Percentiles rank a stretch among this genome's conserved stretches.
These are phyloP conservation scores for Cydia pomonella DNA, from an alignment of 1,140 invertebrate species.

Conservation along the genomic window DNA sequence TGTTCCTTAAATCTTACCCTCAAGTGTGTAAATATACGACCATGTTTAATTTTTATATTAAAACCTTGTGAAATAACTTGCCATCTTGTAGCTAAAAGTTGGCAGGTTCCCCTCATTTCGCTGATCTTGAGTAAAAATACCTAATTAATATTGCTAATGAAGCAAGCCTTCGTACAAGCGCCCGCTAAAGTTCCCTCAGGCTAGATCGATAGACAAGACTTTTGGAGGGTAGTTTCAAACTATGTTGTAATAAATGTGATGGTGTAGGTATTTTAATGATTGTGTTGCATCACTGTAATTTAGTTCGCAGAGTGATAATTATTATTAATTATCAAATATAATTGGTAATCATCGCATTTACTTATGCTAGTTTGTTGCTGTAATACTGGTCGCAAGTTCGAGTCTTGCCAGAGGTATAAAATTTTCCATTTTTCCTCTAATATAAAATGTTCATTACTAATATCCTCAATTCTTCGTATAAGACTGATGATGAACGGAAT, in stretches of 20 bases:
- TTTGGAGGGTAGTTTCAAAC: neutral
- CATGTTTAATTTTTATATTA: neutral
- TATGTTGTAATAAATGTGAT: neutral
- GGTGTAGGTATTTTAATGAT: neutral
- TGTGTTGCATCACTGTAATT: too few relatives aligned
- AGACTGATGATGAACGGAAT: too few relatives aligned
- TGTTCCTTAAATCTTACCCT: too few relatives aligned
- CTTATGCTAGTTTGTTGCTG: too few relatives aligned
- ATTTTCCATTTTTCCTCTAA: too few relatives aligned
- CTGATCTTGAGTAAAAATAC: conserved; percentile 6
- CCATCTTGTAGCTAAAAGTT: neutral
- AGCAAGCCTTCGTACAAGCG: neutral
- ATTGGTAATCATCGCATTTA: too few relatives aligned
- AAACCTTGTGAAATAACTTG: conserved; percentile 1
- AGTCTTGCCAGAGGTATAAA: too few relatives aligned
- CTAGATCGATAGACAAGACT: conserved; percentile 4
- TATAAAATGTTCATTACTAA: too few relatives aligned
- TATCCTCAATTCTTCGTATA: too few relatives aligned
- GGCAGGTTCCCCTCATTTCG: neutral
- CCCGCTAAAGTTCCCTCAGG: neutral
- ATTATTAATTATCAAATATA: too few relatives aligned
- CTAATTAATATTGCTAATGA: conserved; percentile 22
- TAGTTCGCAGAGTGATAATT: too few relatives aligned
- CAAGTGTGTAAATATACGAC: neutral
- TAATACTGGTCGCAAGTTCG: too few relatives aligned